Evolutionary conservation across 2,113 vertebrate species (phyloP).

Genomic region (Tilapia sparmanii): DNA sequence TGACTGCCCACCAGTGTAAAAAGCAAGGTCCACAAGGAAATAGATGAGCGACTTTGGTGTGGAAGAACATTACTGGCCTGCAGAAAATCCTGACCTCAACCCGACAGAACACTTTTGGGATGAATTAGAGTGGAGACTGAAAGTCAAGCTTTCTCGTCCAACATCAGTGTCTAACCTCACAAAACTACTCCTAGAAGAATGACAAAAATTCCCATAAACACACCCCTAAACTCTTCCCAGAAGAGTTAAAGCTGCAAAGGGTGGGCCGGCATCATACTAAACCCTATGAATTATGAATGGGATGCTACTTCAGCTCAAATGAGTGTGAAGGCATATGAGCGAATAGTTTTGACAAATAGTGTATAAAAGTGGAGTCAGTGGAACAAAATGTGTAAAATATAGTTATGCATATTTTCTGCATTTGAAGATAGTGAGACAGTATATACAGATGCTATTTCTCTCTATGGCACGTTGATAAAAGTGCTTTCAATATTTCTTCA

Average conservation of each 20-base stretch:
- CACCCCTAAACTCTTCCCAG: background rate
- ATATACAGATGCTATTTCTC: background rate
- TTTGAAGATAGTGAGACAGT: background rate
- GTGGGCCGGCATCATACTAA: background rate
- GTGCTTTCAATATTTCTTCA: background rate
- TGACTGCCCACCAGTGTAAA: background rate
- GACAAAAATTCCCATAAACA: background rate
- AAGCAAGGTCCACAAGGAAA: background rate
- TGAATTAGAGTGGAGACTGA: background rate
- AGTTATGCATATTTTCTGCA: background rate
- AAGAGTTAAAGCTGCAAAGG: background rate
- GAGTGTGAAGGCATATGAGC: background rate
- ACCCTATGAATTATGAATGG: background rate
- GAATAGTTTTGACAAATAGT: background rate
- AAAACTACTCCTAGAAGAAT: background rate
- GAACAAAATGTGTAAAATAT: background rate
- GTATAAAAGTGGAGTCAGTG: background rate
- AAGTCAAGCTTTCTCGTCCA: background rate
- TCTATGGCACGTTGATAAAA: background rate
- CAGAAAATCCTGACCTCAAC: background rate
- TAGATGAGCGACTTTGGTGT: background rate
- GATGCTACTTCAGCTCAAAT: background rate
- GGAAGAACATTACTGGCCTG: background rate
- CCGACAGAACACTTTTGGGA: background rate
- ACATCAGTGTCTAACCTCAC: background rate